Percentiles rank a stretch among this genome's conserved stretches.
phyloP scores from a whole-genome alignment of 92 coral and sea anemone genomes.

The Palythoa caribaeorum region DNA sequence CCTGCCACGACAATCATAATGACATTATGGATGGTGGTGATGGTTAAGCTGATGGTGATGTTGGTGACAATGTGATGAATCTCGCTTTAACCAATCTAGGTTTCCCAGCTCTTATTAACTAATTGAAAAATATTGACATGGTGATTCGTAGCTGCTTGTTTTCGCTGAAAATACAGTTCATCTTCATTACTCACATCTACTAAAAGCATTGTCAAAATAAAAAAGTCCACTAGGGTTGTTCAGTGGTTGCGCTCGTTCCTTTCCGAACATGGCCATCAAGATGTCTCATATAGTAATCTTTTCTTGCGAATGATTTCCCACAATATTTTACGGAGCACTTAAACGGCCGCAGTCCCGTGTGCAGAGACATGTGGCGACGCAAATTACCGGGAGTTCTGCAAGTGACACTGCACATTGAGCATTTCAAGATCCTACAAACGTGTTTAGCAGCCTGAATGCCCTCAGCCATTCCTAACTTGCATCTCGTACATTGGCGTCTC shows the following conservation, averaged over 20 bases:
- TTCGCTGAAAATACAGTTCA: neutral
- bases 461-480: constrained; percentile 36
- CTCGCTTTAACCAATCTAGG: neutral
- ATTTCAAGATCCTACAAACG: constrained; percentile 38
- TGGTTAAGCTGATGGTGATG: no score
- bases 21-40: no score
- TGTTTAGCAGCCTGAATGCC: neutral
- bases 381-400: constrained; percentile 37
- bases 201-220: neutral
- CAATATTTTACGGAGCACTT: constrained; percentile 53
- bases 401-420: constrained; percentile 32
- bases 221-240: neutral
- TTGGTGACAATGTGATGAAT: no score
- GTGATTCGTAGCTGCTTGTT: neutral
- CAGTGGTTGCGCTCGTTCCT: neutral
- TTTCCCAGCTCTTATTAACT: neutral
- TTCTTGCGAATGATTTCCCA: constrained; percentile 60
- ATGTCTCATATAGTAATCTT: constrained; percentile 59
- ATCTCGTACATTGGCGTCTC: constrained; percentile 41
- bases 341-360: constrained; percentile 67
- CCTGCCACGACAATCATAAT: no score
- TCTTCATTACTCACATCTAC: neutral
- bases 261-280: constrained; percentile 24
- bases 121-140: no score
- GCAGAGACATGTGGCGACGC: constrained; percentile 48